These are phyloP conservation scores for Promerops cafer DNA, from an alignment of 2,113 vertebrate genomes.

Conservation along the genomic window DNA sequence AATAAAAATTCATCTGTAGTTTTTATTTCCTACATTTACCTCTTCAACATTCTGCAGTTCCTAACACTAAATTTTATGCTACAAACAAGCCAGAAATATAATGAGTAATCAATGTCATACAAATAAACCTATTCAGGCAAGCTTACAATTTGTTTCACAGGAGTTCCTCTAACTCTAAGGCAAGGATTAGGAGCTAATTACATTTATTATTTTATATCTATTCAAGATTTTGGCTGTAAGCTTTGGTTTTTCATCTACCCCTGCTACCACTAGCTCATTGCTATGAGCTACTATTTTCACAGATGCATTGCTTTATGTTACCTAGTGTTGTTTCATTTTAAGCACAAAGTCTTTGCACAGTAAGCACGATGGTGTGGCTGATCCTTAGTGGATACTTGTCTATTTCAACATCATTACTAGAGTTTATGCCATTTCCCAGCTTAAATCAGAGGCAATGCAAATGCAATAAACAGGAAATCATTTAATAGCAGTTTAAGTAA, in stretches of 20 bases:
- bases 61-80: not conserved
- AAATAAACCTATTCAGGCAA: not conserved
- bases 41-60: not conserved
- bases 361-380: accelerated
- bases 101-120: not conserved
- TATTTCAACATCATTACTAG: not conserved
- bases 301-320: not conserved
- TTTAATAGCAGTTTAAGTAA: not conserved
- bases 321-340: not conserved
- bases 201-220: not conserved
- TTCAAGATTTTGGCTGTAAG: not conserved
- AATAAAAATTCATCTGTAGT: not conserved
- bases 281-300: not conserved
- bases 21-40: not conserved
- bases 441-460: not conserved
- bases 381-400: not conserved
- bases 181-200: not conserved
- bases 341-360: not conserved
- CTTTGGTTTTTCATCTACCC: not conserved
- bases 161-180: not conserved
- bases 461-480: not conserved
- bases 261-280: not conserved
- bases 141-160: not conserved
- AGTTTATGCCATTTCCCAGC: not conserved
- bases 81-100: not conserved